These are phyloP conservation scores for Entomobrya multifasciata DNA, from an alignment of 2,888 invertebrate genomes.

Conservation along the genomic window DNA sequence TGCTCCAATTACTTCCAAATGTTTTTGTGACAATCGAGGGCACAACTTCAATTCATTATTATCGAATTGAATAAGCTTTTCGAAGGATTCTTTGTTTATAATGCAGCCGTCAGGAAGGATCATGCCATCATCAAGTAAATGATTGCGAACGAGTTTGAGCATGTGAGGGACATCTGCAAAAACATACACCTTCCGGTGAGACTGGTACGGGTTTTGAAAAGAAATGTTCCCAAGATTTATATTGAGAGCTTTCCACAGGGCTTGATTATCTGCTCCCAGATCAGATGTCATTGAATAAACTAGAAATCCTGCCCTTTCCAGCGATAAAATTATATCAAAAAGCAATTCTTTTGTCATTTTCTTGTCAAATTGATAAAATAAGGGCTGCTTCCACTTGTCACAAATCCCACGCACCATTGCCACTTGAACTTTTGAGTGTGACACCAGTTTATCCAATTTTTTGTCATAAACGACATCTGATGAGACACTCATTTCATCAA, in stretches of 20 bases:
- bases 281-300: constrained; percentile 67
- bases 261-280: constrained; percentile 71
- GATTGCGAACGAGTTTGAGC: constrained; percentile 74
- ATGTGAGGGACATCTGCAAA: constrained; percentile 76
- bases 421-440: constrained; percentile 65
- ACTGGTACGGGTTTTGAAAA: not conserved
- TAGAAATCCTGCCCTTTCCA: constrained; percentile 48
- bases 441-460: not conserved
- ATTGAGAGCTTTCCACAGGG: constrained; percentile 53
- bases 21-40: not conserved
- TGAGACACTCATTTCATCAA: constrained; percentile 27
- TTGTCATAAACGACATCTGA: not conserved
- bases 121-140: constrained; percentile 69
- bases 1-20: not conserved
- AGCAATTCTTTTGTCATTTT: constrained; percentile 61
- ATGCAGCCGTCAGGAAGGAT: constrained; percentile 6
- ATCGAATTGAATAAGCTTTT: not conserved
- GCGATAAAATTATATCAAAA: constrained; percentile 26
- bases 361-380: constrained; percentile 74
- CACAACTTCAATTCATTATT: constrained; percentile 18
- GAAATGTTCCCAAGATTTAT: constrained; percentile 5
- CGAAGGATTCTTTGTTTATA: constrained; percentile 39
- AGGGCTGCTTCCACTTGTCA: constrained; percentile 23
- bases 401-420: not conserved
- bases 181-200: constrained; percentile 55